Percentiles rank a stretch among this genome's conserved stretches.
Conservation (phyloP, 2,888 invertebrate species). For the Apotomis betuletana region DNA sequence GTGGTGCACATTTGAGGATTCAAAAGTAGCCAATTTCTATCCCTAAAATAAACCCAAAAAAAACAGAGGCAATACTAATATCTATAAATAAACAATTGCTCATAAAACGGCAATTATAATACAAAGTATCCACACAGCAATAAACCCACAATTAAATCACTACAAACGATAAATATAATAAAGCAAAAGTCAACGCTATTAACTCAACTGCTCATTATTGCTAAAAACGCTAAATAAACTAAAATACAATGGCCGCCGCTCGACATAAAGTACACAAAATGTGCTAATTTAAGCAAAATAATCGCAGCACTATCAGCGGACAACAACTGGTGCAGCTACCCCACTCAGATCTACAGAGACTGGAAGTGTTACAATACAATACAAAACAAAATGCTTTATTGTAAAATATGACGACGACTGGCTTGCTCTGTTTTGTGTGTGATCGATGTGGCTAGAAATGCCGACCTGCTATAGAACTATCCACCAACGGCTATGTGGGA, state of each 20-base stretch:
- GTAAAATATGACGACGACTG: neutral
- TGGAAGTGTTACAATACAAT: slow-evolving; percentile 9
- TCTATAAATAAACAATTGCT: neutral
- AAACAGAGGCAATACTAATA: neutral
- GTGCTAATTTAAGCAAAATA: slow-evolving; percentile 45
- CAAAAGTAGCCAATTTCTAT: no score
- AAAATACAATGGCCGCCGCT: slow-evolving; percentile 23
- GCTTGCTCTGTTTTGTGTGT: no score
- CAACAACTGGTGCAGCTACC: slow-evolving; percentile 42
- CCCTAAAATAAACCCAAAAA: no score
- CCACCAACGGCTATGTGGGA: no score
- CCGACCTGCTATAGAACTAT: no score
- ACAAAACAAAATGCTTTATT: neutral
- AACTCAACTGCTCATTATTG: slow-evolving; percentile 13
- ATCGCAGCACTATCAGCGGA: slow-evolving; percentile 43
- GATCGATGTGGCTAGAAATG: no score
- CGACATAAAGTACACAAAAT: slow-evolving; percentile 39
- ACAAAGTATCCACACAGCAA: neutral
- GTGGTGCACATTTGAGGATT: no score
- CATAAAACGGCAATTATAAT: neutral
- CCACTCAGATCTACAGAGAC: slow-evolving; percentile 22
- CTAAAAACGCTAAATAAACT: slow-evolving; percentile 36
- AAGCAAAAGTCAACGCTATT: slow-evolving; percentile 16
- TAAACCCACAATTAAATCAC: neutral
- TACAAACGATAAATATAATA: neutral